Evolutionary conservation across 2,797 vertebrate species (phyloP).

Genomic region (Buceros bicornis): DNA sequence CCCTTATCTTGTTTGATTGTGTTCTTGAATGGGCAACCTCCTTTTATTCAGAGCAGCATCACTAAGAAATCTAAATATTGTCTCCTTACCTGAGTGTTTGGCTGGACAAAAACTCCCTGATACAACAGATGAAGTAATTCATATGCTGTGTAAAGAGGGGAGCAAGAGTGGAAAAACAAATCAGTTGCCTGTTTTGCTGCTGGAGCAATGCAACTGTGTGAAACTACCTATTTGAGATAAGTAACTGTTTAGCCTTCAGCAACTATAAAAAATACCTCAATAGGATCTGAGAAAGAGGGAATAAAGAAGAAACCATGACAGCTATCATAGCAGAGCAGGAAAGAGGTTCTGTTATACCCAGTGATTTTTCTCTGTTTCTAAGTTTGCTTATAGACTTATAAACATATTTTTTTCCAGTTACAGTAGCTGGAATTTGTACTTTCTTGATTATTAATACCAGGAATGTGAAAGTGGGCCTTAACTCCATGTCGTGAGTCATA

Average conservation of each 20-base stretch:
- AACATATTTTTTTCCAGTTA: neutral
- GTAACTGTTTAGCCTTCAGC: neutral
- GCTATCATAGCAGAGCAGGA: neutral
- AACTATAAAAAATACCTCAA: neutral
- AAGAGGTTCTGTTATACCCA: neutral
- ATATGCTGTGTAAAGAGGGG: conserved; percentile 25
- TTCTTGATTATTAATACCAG: neutral
- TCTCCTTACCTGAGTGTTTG: conserved; percentile 26
- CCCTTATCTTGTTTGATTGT: neutral
- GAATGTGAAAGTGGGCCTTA: neutral
- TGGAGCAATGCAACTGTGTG: conserved; percentile 8
- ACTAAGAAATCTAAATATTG: neutral
- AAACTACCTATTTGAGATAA: neutral
- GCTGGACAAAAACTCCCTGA: conserved; percentile 44
- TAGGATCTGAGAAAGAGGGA: neutral
- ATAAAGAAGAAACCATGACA: neutral
- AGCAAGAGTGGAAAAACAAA: conserved; percentile 36
- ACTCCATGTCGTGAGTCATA: neutral
- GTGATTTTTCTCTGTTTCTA: neutral
- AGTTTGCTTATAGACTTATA: neutral
- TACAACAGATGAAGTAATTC: conserved; percentile 46
- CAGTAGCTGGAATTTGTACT: neutral
- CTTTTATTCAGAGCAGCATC: neutral
- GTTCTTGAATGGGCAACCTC: neutral
- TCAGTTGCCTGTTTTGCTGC: conserved; percentile 18